Evolutionary conservation across 2,888 invertebrate species (phyloP).

Genomic region (Dasysyrphus albostriatus): DNA sequence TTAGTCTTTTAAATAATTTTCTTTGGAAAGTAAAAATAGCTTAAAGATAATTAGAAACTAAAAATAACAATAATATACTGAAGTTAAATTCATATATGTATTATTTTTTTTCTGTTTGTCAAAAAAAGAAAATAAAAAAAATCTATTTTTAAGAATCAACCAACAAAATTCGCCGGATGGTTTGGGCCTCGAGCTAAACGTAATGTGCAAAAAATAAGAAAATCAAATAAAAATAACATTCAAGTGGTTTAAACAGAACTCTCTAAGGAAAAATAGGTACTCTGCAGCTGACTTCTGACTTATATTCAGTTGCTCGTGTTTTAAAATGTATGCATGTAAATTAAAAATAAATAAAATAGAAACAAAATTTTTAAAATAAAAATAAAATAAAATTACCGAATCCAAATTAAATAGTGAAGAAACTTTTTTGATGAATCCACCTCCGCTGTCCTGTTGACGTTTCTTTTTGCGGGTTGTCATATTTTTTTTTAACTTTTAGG

Average conservation of each 20-base stretch:
- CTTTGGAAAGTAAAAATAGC: constrained; percentile 55
- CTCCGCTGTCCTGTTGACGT: constrained; percentile 86
- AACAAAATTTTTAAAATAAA: constrained; percentile 43
- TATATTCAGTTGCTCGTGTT: neutral
- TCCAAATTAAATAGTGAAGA: constrained; percentile 94
- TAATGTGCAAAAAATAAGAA: constrained; percentile 43
- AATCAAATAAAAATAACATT: constrained; percentile 63
- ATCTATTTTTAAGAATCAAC: constrained; percentile 16
- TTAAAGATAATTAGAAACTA: constrained; percentile 30
- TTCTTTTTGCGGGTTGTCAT: constrained; percentile 89
- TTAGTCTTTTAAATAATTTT: constrained; percentile 37
- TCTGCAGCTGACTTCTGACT: neutral
- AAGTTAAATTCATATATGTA: constrained; percentile 22
- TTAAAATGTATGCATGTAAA: neutral
- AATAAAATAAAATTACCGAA: constrained; percentile 85
- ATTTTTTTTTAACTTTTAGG: constrained; percentile 77
- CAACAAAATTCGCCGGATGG: constrained; percentile 13
- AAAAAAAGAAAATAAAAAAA: constrained; percentile 49
- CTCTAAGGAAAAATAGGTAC: neutral
- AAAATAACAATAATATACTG: constrained; percentile 33
- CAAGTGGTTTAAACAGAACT: constrained; percentile 61
- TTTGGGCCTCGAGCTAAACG: neutral
- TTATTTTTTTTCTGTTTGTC: constrained; percentile 27
- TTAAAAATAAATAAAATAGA: constrained; percentile 44
- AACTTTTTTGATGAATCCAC: constrained; percentile 93